phyloP scores from a whole-genome alignment of 1,140 invertebrate genomes.

The Drosophila gunungcola region DNA sequence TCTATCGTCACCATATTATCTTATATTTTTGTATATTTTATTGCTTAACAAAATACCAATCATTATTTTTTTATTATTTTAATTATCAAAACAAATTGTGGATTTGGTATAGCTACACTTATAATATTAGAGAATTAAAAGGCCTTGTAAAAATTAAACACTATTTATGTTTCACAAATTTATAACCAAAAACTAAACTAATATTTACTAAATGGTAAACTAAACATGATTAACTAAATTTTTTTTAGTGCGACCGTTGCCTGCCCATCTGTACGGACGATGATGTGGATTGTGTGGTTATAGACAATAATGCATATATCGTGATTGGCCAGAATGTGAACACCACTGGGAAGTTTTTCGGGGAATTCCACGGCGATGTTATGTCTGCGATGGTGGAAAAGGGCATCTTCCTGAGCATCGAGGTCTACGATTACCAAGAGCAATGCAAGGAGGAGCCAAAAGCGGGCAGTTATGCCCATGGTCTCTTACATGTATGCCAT shows the following conservation, averaged over 20 bases:
- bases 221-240: conserved; percentile 1
- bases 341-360: conserved; percentile 93
- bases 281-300: conserved; percentile 91
- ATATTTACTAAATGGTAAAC: no score
- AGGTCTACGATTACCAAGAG: conserved; percentile 94
- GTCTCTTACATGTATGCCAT: conserved; percentile 64
- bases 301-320: conserved; percentile 96
- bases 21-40: no score
- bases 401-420: conserved; percentile 90
- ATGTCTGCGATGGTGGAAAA: conserved; percentile 91
- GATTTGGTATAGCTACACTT: no score
- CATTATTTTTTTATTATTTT: no score
- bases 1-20: no score
- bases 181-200: no score
- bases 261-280: conserved; percentile 86
- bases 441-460: conserved; percentile 86
- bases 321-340: conserved; percentile 89
- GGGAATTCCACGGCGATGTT: conserved; percentile 91
- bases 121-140: no score
- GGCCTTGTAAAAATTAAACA: no score
- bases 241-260: conserved; percentile 84
- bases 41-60: no score
- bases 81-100: no score
- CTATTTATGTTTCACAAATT: no score
- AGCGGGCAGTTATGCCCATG: conserved; percentile 51